Evolutionary conservation across 2,113 vertebrate genomes (phyloP).

Genomic region (Ciconia boyciana): DNA sequence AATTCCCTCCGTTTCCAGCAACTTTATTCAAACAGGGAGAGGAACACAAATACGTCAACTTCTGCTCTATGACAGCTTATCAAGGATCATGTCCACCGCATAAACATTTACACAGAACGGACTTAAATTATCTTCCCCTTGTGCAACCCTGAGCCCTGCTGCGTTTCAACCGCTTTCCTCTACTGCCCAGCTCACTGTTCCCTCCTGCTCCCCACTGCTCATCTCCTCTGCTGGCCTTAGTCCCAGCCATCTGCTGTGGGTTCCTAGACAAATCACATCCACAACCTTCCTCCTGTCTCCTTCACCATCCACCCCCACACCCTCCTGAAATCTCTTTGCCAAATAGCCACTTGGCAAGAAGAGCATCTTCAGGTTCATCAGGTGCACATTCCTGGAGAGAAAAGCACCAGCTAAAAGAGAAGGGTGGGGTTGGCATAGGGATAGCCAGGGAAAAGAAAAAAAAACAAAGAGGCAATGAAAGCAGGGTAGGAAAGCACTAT

Average conservation of each 20-base stretch:
- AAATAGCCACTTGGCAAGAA: neutral
- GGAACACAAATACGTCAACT: neutral
- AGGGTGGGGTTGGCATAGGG: neutral
- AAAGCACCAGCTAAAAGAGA: neutral
- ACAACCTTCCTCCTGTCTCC: neutral
- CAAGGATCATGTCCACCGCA: neutral
- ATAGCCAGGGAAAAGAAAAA: neutral
- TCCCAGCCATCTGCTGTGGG: neutral
- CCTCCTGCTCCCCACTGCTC: neutral
- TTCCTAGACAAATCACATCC: neutral
- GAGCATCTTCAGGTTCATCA: conserved; percentile 16
- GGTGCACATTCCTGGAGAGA: conserved; percentile 41
- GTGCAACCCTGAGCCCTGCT: neutral
- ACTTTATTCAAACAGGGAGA: neutral
- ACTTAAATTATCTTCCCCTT: neutral
- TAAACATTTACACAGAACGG: neutral
- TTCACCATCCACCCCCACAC: neutral
- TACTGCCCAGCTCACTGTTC: neutral
- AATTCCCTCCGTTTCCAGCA: neutral
- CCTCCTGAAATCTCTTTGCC: neutral
- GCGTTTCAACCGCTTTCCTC: accelerated
- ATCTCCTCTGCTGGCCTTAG: neutral
- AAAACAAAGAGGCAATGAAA: neutral
- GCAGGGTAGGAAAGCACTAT: neutral
- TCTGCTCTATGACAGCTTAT: neutral